phyloP scores from a whole-genome alignment of 2,113 vertebrate genomes.

The Murina feae region DNA sequence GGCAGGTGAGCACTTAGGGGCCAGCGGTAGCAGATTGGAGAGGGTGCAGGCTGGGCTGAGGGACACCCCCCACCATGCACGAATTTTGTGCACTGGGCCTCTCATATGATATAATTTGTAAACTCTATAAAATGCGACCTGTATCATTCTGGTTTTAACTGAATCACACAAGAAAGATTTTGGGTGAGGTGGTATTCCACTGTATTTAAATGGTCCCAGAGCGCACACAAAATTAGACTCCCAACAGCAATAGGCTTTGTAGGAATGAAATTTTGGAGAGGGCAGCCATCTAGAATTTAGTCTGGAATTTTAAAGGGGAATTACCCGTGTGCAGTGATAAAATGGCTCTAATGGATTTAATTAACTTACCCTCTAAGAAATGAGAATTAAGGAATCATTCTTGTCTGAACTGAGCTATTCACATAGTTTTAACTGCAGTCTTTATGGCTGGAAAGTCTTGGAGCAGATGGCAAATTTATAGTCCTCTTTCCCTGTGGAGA shows the following conservation, averaged over 20 bases:
- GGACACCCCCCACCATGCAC: too few relatives aligned
- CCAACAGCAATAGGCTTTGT: neutral
- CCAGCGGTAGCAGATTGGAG: too few relatives aligned
- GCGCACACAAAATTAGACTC: neutral
- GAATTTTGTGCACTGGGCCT: too few relatives aligned
- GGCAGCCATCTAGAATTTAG: neutral
- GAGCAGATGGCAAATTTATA: constrained; percentile 74
- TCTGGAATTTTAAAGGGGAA: neutral
- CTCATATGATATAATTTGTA: neutral
- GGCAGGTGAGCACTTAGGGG: too few relatives aligned
- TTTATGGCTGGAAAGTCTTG: constrained; percentile 62
- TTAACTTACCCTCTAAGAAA: constrained; percentile 70
- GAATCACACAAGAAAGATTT: neutral
- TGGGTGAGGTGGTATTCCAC: neutral
- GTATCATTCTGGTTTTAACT: neutral
- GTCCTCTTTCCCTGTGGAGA: constrained; percentile 54
- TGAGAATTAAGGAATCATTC: constrained; percentile 69
- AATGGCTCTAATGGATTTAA: constrained; percentile 66
- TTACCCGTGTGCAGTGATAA: constrained; percentile 49
- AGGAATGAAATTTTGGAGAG: neutral
- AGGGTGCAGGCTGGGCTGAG: too few relatives aligned
- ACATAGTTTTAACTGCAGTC: constrained; percentile 60
- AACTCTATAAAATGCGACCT: neutral
- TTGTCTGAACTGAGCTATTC: constrained; percentile 67
- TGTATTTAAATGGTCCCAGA: neutral